phyloP scores from a whole-genome alignment of 2,113 vertebrate species.

The Vicugna pacos region DNA sequence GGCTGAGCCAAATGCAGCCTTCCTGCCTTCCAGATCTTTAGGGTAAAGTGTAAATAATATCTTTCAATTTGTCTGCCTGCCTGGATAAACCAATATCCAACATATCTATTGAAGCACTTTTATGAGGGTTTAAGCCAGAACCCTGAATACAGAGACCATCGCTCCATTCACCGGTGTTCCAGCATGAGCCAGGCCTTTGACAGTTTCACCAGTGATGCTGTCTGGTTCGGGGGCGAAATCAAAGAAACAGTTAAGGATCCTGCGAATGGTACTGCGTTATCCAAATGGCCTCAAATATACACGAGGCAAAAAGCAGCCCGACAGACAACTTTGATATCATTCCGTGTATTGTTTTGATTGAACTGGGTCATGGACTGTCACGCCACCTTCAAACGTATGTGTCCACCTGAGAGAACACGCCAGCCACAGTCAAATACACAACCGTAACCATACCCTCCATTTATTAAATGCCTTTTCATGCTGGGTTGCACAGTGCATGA shows the following conservation, averaged over 20 bases:
- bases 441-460: background rate
- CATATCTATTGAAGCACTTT: background rate
- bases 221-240: background rate
- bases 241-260: background rate
- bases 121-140: background rate
- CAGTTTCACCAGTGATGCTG: background rate
- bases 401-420: background rate
- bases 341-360: background rate
- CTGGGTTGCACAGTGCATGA: background rate
- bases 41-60: slow-evolving; percentile 8
- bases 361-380: background rate
- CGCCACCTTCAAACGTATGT: background rate
- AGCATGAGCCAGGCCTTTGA: background rate
- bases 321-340: background rate
- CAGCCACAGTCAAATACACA: background rate
- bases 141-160: background rate
- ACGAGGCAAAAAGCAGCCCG: background rate
- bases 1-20: background rate
- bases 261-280: background rate
- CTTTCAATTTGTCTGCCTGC: slow-evolving; percentile 25
- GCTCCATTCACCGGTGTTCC: background rate
- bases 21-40: background rate
- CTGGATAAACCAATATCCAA: background rate
- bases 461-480: background rate
- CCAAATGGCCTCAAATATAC: background rate